These are phyloP conservation scores for Caenorhabditis plicata DNA, from an alignment of 2,888 invertebrate genomes.

Conservation along the genomic window DNA sequence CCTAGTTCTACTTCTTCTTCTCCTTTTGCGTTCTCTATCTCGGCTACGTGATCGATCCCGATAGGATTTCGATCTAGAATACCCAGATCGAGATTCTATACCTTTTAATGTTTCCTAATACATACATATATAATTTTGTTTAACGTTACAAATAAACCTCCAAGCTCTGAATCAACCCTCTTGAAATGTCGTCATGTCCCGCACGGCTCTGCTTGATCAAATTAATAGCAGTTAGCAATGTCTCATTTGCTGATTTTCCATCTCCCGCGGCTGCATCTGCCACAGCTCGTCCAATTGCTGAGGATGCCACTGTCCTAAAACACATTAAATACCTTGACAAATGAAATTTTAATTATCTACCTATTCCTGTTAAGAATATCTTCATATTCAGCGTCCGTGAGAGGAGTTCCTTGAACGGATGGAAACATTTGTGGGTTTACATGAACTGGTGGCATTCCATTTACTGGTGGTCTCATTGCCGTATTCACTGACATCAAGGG, in stretches of 20 bases:
- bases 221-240: constrained; percentile 95
- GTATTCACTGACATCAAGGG: constrained; percentile 32
- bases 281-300: constrained; percentile 93
- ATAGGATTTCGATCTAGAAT: constrained; percentile 10
- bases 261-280: constrained; percentile 72
- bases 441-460: constrained; percentile 37
- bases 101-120: constrained; percentile 96
- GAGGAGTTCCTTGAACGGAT: constrained; percentile 15
- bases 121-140: constrained; percentile 69
- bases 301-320: constrained; percentile 81
- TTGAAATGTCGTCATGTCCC: constrained; percentile 93
- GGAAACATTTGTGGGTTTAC: constrained; percentile 46
- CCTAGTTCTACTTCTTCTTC: constrained; percentile 38
- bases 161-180: constrained; percentile 91
- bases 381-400: constrained; percentile 89
- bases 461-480: constrained; percentile 29
- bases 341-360: not conserved
- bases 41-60: constrained; percentile 41
- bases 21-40: constrained; percentile 44
- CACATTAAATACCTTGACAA: not conserved
- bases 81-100: constrained; percentile 77
- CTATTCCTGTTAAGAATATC: constrained; percentile 92
- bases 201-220: constrained; percentile 96
- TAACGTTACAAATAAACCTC: constrained; percentile 71
- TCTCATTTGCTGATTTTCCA: constrained; percentile 96